Conservation (phyloP, 2,113 vertebrate genomes). For the Romanogobio albipinnatus region DNA sequence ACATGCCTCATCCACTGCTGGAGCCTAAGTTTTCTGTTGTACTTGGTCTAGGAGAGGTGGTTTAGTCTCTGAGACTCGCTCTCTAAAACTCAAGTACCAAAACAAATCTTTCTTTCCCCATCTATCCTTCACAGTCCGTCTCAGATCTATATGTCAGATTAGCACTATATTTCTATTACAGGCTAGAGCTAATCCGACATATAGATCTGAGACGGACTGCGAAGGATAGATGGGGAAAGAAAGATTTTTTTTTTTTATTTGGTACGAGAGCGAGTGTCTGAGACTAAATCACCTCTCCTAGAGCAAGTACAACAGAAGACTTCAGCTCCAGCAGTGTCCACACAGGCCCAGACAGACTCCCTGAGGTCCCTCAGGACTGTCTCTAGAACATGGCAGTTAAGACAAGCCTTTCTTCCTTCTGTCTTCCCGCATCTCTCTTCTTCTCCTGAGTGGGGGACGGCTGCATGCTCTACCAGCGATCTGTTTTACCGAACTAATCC, state of each 20-base stretch:
- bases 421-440: constrained; percentile 19
- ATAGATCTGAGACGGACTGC: constrained; percentile 60
- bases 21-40: not conserved
- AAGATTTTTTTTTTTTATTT: not conserved
- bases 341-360: constrained; percentile 57
- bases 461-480: not conserved
- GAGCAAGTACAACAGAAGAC: not conserved
- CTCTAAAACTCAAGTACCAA: not conserved
- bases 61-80: not conserved
- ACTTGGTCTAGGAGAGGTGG: not conserved
- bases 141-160: constrained; percentile 63
- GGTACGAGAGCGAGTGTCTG: not conserved
- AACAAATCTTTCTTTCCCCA: constrained; percentile 33
- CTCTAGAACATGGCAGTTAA: constrained; percentile 23
- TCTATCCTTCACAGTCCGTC: constrained; percentile 33
- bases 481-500: constrained; percentile 16
- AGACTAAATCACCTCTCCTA: constrained; percentile 10
- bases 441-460: constrained; percentile 27
- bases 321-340: constrained; percentile 51
- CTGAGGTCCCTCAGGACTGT: constrained; percentile 23
- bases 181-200: constrained; percentile 59
- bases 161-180: constrained; percentile 67
- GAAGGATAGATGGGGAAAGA: constrained; percentile 39
- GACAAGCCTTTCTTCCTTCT: constrained; percentile 28
- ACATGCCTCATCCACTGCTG: not conserved